These are phyloP conservation scores for Cryptocephalus primarius DNA, from an alignment of 2,888 invertebrate genomes.

Conservation along the genomic window DNA sequence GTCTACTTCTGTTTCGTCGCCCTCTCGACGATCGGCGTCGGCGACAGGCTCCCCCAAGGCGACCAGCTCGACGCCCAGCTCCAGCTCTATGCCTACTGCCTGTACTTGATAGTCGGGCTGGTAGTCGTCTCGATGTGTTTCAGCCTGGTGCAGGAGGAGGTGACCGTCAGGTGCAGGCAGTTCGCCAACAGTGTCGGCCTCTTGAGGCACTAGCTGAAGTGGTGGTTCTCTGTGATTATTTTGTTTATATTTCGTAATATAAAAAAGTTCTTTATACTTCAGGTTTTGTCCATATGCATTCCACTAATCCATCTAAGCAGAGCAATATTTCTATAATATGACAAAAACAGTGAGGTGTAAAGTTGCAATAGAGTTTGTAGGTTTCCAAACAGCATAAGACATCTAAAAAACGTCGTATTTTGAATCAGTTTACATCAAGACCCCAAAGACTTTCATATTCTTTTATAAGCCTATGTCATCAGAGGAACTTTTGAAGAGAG, in stretches of 20 bases:
- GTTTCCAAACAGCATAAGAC: too few species aligned
- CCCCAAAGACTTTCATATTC: too few species aligned
- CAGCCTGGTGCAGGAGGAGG: slow-evolving; percentile 71
- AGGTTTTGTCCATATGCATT: too few species aligned
- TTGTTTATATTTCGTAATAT: slow-evolving; percentile 5
- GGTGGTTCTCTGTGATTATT: slow-evolving; percentile 6
- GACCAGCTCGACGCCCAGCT: slow-evolving; percentile 44
- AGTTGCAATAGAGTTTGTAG: too few species aligned
- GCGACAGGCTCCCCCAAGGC: slow-evolving; percentile 42
- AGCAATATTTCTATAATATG: too few species aligned
- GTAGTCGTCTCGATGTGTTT: slow-evolving; percentile 78
- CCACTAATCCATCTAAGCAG: too few species aligned
- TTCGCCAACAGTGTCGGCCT: slow-evolving; percentile 60
- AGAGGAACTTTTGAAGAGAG: too few species aligned
- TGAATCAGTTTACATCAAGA: too few species aligned
- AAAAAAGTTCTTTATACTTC: background rate
- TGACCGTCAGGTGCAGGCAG: slow-evolving; percentile 60
- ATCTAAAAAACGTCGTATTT: too few species aligned
- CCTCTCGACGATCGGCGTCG: slow-evolving; percentile 72
- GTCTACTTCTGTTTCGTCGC: slow-evolving; percentile 80
- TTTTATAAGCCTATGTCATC: too few species aligned
- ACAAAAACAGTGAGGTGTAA: too few species aligned
- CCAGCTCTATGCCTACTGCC: slow-evolving; percentile 69
- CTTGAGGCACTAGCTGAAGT: slow-evolving; percentile 42
- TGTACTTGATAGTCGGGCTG: slow-evolving; percentile 67